phyloP scores from a whole-genome alignment of 1,140 invertebrate genomes.

The Portunus trituberculatus region DNA sequence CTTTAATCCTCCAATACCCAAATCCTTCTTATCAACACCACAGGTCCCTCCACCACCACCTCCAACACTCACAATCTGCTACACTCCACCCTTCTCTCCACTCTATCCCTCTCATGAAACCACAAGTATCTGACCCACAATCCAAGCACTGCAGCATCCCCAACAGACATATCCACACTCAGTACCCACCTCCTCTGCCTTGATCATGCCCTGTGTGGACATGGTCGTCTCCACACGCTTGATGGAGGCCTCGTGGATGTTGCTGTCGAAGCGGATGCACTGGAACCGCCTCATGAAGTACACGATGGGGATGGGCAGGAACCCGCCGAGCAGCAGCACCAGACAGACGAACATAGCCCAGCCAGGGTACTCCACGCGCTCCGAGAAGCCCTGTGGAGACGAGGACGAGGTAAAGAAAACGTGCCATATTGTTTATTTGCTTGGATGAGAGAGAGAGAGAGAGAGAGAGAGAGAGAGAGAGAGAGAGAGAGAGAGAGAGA shows the following conservation, averaged over 20 bases:
- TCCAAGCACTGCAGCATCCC: too few species aligned
- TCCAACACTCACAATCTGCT: neutral
- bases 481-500: too few species aligned
- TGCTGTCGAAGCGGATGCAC: constrained; percentile 89
- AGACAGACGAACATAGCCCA: constrained; percentile 92
- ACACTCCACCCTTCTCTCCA: neutral
- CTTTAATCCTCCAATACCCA: too few species aligned
- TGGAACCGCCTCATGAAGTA: constrained; percentile 91
- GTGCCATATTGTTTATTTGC: too few species aligned
- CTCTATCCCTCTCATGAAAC: neutral
- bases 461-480: neutral
- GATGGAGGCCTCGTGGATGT: constrained; percentile 93
- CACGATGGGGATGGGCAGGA: constrained; percentile 92
- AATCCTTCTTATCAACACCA: too few species aligned
- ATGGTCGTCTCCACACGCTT: constrained; percentile 93
- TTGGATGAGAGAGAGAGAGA: neutral
- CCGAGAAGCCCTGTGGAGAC: constrained; percentile 25
- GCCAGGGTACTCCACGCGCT: constrained; percentile 85
- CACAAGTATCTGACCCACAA: too few species aligned
- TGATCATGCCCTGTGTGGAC: constrained; percentile 95
- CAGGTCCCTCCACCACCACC: too few species aligned
- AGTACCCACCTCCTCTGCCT: constrained; percentile 85
- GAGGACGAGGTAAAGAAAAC: too few species aligned
- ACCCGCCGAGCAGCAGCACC: constrained; percentile 87
- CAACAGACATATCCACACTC: neutral